Percentiles rank a stretch among this genome's conserved stretches.
These are phyloP conservation scores for Acanthococcus lagerstroemiae DNA, from an alignment of 2,888 invertebrate genomes.

Conservation along the genomic window DNA sequence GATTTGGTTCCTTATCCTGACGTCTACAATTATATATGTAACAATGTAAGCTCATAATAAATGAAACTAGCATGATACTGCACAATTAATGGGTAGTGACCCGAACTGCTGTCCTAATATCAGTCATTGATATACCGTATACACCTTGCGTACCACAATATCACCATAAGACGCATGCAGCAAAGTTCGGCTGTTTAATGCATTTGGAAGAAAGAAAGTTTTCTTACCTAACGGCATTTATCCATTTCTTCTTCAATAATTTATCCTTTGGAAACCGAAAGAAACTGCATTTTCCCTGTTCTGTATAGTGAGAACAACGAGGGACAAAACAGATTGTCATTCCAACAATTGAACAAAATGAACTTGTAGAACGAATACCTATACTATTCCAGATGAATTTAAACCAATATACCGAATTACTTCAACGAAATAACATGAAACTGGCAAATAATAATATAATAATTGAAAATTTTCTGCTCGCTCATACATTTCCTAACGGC, in stretches of 20 bases:
- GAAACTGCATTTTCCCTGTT: not conserved
- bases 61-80: not conserved
- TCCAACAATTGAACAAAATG: too few relatives aligned
- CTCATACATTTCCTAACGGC: too few relatives aligned
- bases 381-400: too few relatives aligned
- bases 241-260: conserved; percentile 10
- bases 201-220: not conserved
- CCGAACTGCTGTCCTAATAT: not conserved
- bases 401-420: too few relatives aligned
- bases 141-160: too few relatives aligned
- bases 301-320: conserved; percentile 10
- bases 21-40: not conserved
- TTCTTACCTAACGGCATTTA: not conserved
- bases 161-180: too few relatives aligned
- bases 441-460: too few relatives aligned
- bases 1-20: not conserved
- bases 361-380: too few relatives aligned
- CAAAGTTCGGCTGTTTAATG: too few relatives aligned
- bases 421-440: too few relatives aligned
- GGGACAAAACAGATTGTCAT: conserved; percentile 14
- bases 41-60: not conserved
- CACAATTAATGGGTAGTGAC: not conserved
- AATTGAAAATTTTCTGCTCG: too few relatives aligned
- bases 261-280: conserved; percentile 6
- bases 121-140: too few relatives aligned